These are phyloP conservation scores for Pantala flavescens DNA, from an alignment of 1,140 invertebrate species.

Conservation along the genomic window DNA sequence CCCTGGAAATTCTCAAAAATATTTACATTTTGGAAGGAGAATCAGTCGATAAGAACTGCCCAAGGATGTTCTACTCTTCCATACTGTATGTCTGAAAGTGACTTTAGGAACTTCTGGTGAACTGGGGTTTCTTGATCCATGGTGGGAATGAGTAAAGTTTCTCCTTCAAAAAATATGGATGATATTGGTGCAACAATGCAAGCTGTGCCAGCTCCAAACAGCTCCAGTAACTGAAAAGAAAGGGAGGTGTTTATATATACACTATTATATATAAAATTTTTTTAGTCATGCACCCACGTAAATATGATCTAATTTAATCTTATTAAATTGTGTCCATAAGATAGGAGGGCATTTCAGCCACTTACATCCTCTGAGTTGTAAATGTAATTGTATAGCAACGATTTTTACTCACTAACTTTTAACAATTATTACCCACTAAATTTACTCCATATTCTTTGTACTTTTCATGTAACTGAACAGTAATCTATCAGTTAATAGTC, in stretches of 20 bases:
- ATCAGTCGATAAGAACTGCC: conserved; percentile 36
- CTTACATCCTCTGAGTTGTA: too few species aligned
- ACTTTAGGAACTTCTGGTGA: conserved; percentile 55
- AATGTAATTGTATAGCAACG: too few species aligned
- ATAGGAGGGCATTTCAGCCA: too few species aligned
- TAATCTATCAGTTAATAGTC: too few species aligned
- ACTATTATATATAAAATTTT: conserved; percentile 24
- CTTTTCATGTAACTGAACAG: too few species aligned
- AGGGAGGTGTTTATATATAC: neutral
- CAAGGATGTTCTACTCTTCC: conserved; percentile 72
- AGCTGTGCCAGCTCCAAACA: conserved; percentile 92
- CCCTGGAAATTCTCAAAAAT: neutral
- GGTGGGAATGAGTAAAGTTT: conserved; percentile 60
- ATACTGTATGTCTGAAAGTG: conserved; percentile 76
- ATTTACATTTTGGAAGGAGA: too few species aligned
- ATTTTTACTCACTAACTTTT: too few species aligned
- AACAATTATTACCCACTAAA: too few species aligned
- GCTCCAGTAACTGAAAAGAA: conserved; percentile 67
- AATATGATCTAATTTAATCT: conserved; percentile 16
- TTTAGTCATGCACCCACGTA: neutral
- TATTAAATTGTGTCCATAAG: conserved; percentile 15
- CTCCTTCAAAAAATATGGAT: conserved; percentile 59
- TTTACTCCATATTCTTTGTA: too few species aligned
- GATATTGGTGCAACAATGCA: conserved; percentile 84
- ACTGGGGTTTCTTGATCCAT: conserved; percentile 55